These are phyloP conservation scores for Pangasius larnaudii DNA, from an alignment of 2,797 vertebrate species.

Conservation along the genomic window DNA sequence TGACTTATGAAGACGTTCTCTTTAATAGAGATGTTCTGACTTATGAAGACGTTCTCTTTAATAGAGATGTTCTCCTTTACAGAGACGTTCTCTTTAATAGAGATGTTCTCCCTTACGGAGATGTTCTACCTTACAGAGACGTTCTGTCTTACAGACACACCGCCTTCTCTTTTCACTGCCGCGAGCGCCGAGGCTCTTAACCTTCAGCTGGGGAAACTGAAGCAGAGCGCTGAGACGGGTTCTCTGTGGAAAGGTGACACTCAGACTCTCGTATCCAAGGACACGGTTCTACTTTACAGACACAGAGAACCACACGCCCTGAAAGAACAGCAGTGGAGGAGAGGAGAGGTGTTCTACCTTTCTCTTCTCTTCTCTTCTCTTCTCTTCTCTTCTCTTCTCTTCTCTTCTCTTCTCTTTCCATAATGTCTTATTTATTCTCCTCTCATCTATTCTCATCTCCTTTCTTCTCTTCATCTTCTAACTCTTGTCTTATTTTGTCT, in stretches of 20 bases:
- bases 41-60: too few relatives aligned
- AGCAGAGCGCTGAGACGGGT: neutral
- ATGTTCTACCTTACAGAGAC: too few relatives aligned
- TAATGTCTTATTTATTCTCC: neutral
- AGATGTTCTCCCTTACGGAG: too few relatives aligned
- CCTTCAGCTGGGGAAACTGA: neutral
- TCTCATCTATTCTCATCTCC: neutral
- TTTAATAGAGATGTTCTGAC: too few relatives aligned
- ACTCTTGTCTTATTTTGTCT: neutral
- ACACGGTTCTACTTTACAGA: neutral
- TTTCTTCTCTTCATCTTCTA: neutral
- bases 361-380: neutral
- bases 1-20: too few relatives aligned
- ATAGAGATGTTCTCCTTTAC: too few relatives aligned
- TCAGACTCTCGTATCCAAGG: neutral
- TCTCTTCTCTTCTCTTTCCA: too few relatives aligned
- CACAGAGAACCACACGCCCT: neutral
- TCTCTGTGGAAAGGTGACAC: slow-evolving; percentile 14
- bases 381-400: neutral
- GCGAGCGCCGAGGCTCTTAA: neutral
- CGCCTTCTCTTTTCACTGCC: neutral
- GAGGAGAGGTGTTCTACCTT: neutral
- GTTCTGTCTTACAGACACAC: neutral
- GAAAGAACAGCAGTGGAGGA: neutral
- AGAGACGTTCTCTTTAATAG: too few relatives aligned